Base-by-base conservation (phyloP, 2,113 vertebrate genomes). In the Gracilinanus agilis region DNA sequence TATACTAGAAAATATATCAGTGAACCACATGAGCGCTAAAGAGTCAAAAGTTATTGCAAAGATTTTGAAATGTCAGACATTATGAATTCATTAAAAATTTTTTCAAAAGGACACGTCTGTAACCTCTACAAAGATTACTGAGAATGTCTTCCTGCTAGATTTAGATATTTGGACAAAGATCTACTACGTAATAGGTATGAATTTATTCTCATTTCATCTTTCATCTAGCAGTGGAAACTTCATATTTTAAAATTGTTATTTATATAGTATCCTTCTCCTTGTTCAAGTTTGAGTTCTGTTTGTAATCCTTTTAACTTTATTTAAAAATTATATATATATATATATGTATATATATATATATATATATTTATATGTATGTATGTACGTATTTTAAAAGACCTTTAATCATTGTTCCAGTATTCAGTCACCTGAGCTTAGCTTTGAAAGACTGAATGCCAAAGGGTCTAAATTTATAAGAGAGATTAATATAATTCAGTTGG, bases 11-110 rank as follows among this genome's bases (percentile, higher is more conserved):
- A 90, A 91, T 55, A 19, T 91, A 89, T 75, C 55, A 44, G 9
- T 8, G 24, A 95, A 75, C n/a, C 56, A 9, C 0, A 91, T 13
- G n/a, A 88, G 88, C 67, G 0, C 23, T 7, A 54, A 61, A 90
- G 54, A 92, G 34, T 0, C 58, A 61, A 54, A 90, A 75, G 90
- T 89, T 89, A 24, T 0, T 49, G 16, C 92, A 67, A 40, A 88
- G 27, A 67, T 95, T 91, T 75, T 91, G 55, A 53, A 90, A 24
- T 88, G 55, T 88, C 49, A 95, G 29, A 55, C 91, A 24, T 90
- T 95, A 29, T 92, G 19, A 83, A 90, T 19, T 91, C 24, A n/a
- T 83, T 56, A 54, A 55, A n/a, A 67, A 34, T 7, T 34, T n/a
- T 7, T 34, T n/a, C 67, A 75, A 75, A 75, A 75, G 67, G 67